Evolutionary conservation across 2,113 vertebrate genomes (phyloP), one percentile per base, ranked within the genome.

Genomic region (Tichodroma muraria): DNA sequence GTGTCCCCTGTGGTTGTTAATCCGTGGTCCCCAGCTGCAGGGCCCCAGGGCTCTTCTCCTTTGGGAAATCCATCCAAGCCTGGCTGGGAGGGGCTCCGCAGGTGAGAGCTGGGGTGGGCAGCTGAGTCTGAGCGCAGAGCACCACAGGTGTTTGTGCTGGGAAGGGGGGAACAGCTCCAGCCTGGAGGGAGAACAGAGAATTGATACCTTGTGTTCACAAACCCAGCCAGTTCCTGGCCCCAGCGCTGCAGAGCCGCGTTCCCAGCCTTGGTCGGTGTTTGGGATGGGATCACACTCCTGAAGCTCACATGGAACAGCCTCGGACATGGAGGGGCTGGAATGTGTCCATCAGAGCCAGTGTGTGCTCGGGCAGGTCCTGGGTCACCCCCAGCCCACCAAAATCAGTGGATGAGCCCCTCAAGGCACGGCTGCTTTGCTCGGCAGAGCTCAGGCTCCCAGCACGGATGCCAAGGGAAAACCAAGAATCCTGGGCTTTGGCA

Each of bases 331-430:
- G 38, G 8, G 8, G 8, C 50, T 82, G 92, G 47, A 60, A 31
- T 1, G 0, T 3, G 1, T 40, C 52, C 14, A 4, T 52, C 78
- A 33, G 78, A 60, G 21, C 73, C 6, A 0, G 47, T 1, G 15
- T 45, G 38, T 76, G 70, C 94, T 76, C 22, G 3, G n/a, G 28
- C 12, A 80, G 61, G 45, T 47, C 16, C 61, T 59, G 45, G 13
- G 79, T 53, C 80, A 68, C 37, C 68, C 84, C 60, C 23, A 35
- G 42, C 1, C 19, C 54, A 6, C 13, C 6, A 3, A 33, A 38
- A 15, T 10, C 37, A 7, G 38, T 4, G 38, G 19, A 45, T 9
- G 24, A 68, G n/a, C 45, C 11, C 56, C 38, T 53, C 4, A 1
- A 13, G 53, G 24, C 30, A 7, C 2, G 0, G 49, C 53, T 12